These are phyloP conservation scores for Hylia prasina DNA, from an alignment of 2,113 vertebrate species.

Conservation along the genomic window DNA sequence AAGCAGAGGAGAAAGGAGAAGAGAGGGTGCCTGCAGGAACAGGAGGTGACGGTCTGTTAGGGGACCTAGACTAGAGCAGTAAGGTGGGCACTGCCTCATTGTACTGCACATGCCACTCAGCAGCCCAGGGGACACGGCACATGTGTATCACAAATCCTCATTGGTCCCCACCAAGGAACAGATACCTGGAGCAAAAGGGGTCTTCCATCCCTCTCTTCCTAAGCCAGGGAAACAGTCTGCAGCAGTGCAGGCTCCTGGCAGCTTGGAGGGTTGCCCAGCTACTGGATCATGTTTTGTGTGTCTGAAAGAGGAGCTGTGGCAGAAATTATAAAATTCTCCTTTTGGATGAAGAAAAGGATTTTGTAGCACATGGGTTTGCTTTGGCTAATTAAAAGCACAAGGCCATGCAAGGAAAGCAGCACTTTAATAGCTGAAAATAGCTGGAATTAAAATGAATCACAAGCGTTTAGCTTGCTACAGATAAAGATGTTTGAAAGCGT, in stretches of 20 bases:
- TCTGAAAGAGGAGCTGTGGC: background rate
- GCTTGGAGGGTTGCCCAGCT: background rate
- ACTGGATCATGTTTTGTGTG: background rate
- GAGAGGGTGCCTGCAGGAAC: background rate
- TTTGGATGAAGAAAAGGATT: slow-evolving; percentile 24
- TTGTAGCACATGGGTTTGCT: background rate
- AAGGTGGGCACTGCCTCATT: background rate
- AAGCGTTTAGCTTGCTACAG: background rate
- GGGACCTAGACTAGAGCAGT: background rate
- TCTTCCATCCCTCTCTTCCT: background rate
- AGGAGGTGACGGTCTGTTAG: background rate
- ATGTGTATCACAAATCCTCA: fast-evolving
- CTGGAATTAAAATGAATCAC: slow-evolving; percentile 46
- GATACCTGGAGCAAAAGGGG: background rate
- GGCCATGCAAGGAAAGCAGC: slow-evolving; percentile 8
- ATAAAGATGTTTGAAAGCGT: slow-evolving; percentile 23
- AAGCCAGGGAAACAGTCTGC: background rate
- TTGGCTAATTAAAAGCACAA: slow-evolving; percentile 39
- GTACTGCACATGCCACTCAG: background rate
- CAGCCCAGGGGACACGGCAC: background rate
- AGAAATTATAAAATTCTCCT: background rate
- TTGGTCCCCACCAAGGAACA: fast-evolving
- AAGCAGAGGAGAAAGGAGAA: background rate
- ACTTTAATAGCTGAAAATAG: slow-evolving; percentile 37
- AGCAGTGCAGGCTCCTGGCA: background rate